Base-by-base conservation (phyloP, 2,113 vertebrate genomes). In the Salvelinus namaycush region DNA sequence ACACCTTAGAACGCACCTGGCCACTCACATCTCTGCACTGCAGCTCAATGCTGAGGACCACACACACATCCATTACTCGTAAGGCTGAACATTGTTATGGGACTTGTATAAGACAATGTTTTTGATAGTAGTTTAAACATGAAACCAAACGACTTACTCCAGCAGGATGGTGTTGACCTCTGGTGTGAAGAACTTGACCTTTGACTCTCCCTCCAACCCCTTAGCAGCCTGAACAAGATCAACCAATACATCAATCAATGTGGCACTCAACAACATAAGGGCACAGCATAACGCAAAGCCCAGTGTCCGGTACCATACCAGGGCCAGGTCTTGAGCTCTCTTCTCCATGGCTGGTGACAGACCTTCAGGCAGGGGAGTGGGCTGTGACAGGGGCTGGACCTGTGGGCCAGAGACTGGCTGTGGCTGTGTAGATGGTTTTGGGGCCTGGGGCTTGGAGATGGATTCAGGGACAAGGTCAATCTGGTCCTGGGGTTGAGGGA, bases 181-280 rank as follows among this genome's bases (percentile, higher is more conserved):
- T 83, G 95, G 96, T 79, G 94, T 96, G 88, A 98, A 98, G 90
- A 96, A 95, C 77, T 95, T 96, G 79, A 95, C 93, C 82, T 94
- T 97, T 51, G 95, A 94, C 85, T 97, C 97, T 66, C 96, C 96
- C 62, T 96, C 95, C 0, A 93, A 93, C 68, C 87, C 92, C 84
- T 92, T 94, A 77, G 95, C 95, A 76, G 93, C 95, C 97, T 99
- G 89, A 62, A 48, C 6, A 27, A 18, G 16, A 24, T n/a, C 59
- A n/a, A n/a, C 20, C 5, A 57, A 20, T 44, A 54, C 51, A 54
- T 54, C 3, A 14, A 27, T 66, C 64, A 66, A 66, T 27, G 24
- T 67, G 24, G 3, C 13, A 16, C 51, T 14, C 51, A 16, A 54
- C 3, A 54, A 22, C n/a, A 60, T 60, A 1, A 62, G n/a, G 2